phyloP scores from a whole-genome alignment of 2,888 invertebrate genomes.

The Copidosoma aretas region DNA sequence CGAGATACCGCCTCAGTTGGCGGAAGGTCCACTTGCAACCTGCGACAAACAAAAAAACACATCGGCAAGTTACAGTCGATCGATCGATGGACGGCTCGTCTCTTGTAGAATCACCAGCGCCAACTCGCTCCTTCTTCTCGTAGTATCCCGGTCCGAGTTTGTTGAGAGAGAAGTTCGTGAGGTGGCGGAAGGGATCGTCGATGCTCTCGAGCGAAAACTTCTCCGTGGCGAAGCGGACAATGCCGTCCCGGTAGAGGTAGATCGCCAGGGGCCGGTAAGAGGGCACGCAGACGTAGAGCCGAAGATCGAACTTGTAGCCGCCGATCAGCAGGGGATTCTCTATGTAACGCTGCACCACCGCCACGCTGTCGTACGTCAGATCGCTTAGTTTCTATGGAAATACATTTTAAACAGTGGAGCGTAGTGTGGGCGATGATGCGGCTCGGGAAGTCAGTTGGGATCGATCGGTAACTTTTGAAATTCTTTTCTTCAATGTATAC shows the following conservation, averaged over 20 bases:
- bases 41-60: too few relatives aligned
- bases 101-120: slow-evolving; percentile 77
- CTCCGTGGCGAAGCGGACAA: slow-evolving; percentile 82
- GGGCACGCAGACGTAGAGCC: slow-evolving; percentile 88
- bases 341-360: slow-evolving; percentile 83
- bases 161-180: slow-evolving; percentile 91
- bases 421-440: too few relatives aligned
- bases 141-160: slow-evolving; percentile 84
- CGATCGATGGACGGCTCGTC: too few relatives aligned
- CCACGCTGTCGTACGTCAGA: slow-evolving; percentile 77
- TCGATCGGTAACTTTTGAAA: too few relatives aligned
- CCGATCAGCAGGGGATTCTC: slow-evolving; percentile 80
- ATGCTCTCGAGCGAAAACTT: slow-evolving; percentile 84
- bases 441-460: too few relatives aligned
- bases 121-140: slow-evolving; percentile 82
- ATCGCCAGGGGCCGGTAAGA: slow-evolving; percentile 85
- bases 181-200: slow-evolving; percentile 82
- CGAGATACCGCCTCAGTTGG: slow-evolving; percentile 78
- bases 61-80: too few relatives aligned
- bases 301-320: slow-evolving; percentile 90
- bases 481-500: too few relatives aligned
- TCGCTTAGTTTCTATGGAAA: slow-evolving; percentile 76
- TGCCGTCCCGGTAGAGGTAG: slow-evolving; percentile 87
- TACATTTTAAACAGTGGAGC: too few relatives aligned
- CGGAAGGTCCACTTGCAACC: slow-evolving; percentile 88